A percentile compares a stretch with the other conserved stretches of the same genome.
Conservation (phyloP, 2,797 vertebrate genomes). For the Carcharodon carcharias region DNA sequence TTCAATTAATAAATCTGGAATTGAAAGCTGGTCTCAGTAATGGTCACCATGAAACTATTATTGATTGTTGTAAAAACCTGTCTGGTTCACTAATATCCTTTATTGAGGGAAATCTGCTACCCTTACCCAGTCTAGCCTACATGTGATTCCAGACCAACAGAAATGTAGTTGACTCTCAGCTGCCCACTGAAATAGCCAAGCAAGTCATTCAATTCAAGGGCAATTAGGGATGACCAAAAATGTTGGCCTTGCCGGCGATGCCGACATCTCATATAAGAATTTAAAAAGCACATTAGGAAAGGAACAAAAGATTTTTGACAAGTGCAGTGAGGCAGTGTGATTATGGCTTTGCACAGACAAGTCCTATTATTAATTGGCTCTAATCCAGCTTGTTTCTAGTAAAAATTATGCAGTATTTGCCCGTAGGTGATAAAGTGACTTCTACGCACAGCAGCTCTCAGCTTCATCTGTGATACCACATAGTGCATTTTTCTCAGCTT, state of each 20-base stretch:
- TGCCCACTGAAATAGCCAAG: neutral
- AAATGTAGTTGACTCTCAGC: neutral
- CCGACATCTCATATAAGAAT: neutral
- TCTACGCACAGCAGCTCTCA: neutral
- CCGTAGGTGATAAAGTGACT: neutral
- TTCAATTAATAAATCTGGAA: too few species aligned
- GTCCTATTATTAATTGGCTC: neutral
- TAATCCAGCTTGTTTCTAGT: neutral
- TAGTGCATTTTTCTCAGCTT: neutral
- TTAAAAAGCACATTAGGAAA: neutral
- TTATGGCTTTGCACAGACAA: neutral
- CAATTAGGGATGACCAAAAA: neutral
- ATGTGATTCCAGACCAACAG: too few species aligned
- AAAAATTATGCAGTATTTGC: neutral
- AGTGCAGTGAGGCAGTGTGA: neutral
- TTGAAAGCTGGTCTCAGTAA: too few species aligned
- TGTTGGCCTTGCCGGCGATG: neutral
- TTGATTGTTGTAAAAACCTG: too few species aligned
- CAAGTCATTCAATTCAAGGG: too few species aligned
- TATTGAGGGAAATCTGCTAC: neutral
- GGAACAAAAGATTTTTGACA: neutral
- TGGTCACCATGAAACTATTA: too few species aligned
- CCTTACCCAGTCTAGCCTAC: neutral
- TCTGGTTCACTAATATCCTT: too few species aligned
- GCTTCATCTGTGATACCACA: neutral